Percentiles rank a stretch among this genome's conserved stretches.
These are phyloP conservation scores for Pterophyllum scalare DNA, from an alignment of 2,113 vertebrate genomes.

Conservation along the genomic window DNA sequence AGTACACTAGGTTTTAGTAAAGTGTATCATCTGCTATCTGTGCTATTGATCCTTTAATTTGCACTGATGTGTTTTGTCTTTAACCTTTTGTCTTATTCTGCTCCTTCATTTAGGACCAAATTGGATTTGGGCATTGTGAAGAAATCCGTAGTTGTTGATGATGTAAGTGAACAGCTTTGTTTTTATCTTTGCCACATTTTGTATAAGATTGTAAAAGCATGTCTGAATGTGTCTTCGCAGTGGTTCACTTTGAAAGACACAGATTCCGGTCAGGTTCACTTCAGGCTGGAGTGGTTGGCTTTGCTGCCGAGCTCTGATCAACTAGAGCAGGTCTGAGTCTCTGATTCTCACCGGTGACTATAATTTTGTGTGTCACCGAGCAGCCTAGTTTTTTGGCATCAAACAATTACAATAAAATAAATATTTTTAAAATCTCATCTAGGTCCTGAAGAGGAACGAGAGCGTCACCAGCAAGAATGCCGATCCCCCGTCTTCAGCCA, in stretches of 20 bases:
- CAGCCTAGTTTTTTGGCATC: background rate
- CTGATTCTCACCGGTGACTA: background rate
- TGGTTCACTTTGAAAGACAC: conserved; percentile 89
- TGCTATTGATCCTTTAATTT: background rate
- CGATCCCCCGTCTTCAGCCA: conserved; percentile 88
- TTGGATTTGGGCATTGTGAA: conserved; percentile 91
- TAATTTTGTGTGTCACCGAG: background rate
- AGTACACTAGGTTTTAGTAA: background rate
- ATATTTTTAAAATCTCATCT: background rate
- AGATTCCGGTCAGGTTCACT: conserved; percentile 84
- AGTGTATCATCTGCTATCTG: background rate
- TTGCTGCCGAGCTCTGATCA: conserved; percentile 80
- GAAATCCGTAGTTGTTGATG: conserved; percentile 85
- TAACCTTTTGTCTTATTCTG: background rate
- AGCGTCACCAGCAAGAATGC: conserved; percentile 75
- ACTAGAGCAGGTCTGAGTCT: conserved; percentile 84
- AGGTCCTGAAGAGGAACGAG: conserved; percentile 87
- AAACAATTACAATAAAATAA: background rate
- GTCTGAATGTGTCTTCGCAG: conserved; percentile 63
- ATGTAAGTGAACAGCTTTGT: conserved; percentile 79
- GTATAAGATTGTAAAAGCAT: background rate
- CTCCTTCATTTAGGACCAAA: conserved; percentile 81
- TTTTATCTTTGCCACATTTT: background rate
- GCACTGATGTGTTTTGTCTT: background rate
- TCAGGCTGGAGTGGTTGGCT: conserved; percentile 89